Base-by-base conservation (phyloP, 2,888 invertebrate genomes). In the Cephus sareptanus region DNA sequence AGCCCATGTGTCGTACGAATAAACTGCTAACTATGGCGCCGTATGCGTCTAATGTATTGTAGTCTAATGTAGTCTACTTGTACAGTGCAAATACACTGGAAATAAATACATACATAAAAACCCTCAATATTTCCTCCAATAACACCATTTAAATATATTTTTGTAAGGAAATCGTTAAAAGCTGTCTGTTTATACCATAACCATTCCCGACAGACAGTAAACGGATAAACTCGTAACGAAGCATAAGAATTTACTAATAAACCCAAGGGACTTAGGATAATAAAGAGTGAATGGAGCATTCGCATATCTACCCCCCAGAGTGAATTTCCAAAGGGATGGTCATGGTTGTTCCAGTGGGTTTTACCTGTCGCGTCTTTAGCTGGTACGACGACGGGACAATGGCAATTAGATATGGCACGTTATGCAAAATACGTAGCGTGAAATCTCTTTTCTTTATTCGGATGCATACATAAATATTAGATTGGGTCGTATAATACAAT, bases 361-460 rank as follows among this genome's bases (percentile, higher is more conserved):
- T 56, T 56, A 56, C 56, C 56, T 56, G 56, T 56, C 56, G 23
- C 56, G 56, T 56, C 56, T 56, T 56, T 56, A 56, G 56, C 56
- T 9, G 56, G 6, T 56, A 56, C 56, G 9, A 56, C 23, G 56
- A 56, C 23, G 56, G 56, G 56, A 56, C 56, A 56, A 56, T 56
- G 56, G 23, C 56, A 23, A 56, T 56, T 56, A 56, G 56, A 56
- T 56, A 56, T 56, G 56, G 23, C 56, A 56, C 56, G 23, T 56
- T 56, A 56, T 56, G 56, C 56, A 56, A 71, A 71, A 71, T 34
- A 34, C 71, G 71, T 71, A 31, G 77, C 77, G 69, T 77, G 77
- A 77, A 79, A 79, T 78, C 68, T 76, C 71, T 73, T 79, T 73
- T 80, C 76, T 80, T 80, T 80, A 80, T 80, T 80, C 56, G 37